phyloP scores from a whole-genome alignment of 2,113 vertebrate genomes.

The Brachypteracias leptosomus region DNA sequence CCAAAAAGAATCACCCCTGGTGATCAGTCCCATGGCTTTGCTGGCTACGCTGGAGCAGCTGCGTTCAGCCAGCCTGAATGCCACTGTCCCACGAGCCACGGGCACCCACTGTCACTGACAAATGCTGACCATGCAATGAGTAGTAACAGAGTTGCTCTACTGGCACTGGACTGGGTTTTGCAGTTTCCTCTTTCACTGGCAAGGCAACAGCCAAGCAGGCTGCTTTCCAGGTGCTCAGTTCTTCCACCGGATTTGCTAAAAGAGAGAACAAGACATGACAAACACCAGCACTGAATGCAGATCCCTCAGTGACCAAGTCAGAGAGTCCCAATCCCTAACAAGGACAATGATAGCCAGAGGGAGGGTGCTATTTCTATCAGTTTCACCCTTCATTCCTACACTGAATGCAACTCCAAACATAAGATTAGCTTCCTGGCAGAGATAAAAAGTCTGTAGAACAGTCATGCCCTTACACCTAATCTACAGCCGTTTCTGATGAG shows the following conservation, averaged over 20 bases:
- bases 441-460: not conserved
- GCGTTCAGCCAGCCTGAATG: not conserved
- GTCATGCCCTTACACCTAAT: not conserved
- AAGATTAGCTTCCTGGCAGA: not conserved
- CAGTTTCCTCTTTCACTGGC: conserved; percentile 29
- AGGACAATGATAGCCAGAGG: not conserved
- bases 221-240: conserved; percentile 77
- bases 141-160: not conserved
- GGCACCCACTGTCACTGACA: not conserved
- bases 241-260: conserved; percentile 96
- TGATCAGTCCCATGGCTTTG: not conserved
- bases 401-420: not conserved
- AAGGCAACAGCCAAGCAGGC: not conserved
- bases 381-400: not conserved
- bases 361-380: not conserved
- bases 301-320: not conserved
- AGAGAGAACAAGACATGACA: not conserved
- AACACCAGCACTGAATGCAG: not conserved
- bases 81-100: not conserved
- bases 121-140: not conserved
- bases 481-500: rapidly evolving
- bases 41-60: not conserved
- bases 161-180: not conserved
- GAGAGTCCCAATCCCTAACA: not conserved
- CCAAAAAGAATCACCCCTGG: conserved; percentile 32